Evolutionary conservation across 2,888 invertebrate species (phyloP), one percentile per base, ranked within the genome.

Genomic region (Pyrrhia umbra): DNA sequence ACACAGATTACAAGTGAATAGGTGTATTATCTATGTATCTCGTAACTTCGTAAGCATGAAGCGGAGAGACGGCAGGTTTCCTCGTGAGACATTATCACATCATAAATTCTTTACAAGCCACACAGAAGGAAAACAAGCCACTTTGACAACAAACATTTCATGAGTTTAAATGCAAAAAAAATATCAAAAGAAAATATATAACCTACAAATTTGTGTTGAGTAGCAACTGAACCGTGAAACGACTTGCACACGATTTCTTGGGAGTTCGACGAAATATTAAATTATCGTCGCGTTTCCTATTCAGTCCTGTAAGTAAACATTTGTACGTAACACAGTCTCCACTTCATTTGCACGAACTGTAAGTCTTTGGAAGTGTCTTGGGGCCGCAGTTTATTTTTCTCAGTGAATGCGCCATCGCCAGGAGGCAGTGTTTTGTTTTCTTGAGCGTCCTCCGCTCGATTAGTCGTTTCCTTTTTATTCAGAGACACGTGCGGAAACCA

Each of bases 341-440:
- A 86, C 84, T 90, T 90, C 87, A 90, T 90, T 90, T 90, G 85
- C 82, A 79, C 83, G 73, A 81, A 79, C 61, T 54, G 60, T 55
- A 55, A 65, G 72, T 57, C 66, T 58, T 21, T 21, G 81, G 79
- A 83, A 89, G 85, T 88, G 87, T 88, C 87, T 89, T 78, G 85
- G 86, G 82, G 79, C 73, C 81, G 61, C 73, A 80, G 89, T 90
- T 88, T 89, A 90, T 92, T 92, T 78, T 91, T 90, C 88, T 77
- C 85, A 81, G 78, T 77, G 82, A 85, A 82, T 85, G 86, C 81
- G 68, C 81, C 81, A 64, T 71, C 81, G 69, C 81, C 80, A 83
- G 85, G 84, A 73, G 85, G 72, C 80, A 85, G 80, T 83, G 87
- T 85, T 90, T 88, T 90, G 89, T 90, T 92, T 91, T 88, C 87